Evolutionary conservation across 2,888 invertebrate genomes (phyloP), one percentile per base, ranked within the genome.

Genomic region (Lycophotia porphyrea): DNA sequence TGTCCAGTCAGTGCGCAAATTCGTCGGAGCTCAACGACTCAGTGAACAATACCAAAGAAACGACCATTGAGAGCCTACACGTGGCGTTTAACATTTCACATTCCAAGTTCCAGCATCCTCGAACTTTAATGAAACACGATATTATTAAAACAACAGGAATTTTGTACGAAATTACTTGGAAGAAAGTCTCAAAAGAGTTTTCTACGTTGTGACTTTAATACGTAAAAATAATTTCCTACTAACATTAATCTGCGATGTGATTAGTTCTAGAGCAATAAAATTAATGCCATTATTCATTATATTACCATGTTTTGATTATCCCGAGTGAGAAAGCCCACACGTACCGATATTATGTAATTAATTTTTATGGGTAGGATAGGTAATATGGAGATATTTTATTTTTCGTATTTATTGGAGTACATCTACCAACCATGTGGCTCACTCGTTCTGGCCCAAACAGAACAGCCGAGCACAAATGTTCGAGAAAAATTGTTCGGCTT

Each of bases 211-310:
- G 11, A 42, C 15, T 15, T 42, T 15, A 4, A 0, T 34, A 5
- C 11, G 11, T 34, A 61, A 36, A 60, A 2, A 61, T 61, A 2
- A 36, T 39, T 8, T 63, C 39, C 63, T n/a, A 8, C 3, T 39
- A 3, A 39, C n/a, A 63, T 18, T 63, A n/a, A 63, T 63, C 5
- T 39, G 39, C 15, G n/a, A 39, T n/a, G 15, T 63, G 27, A 63
- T 63, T 63, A n/a, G 18, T 42, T 42, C n/a, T 9, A 9, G 8
- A 63, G n/a, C 63, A 63, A 63, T 63, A 63, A 63, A 39, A n/a
- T 42, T 63, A 39, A 63, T 63, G n/a, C 18, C 39, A 63, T n/a
- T 63, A 63, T n/a, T 63, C 11, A 63, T 63, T 63, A 63, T 4
- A n/a, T n/a, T n/a, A 39, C n/a, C 63, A 9, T n/a, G 39, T 18